These are phyloP conservation scores for Habroteleia sp. DNA, from an alignment of 2,888 invertebrate genomes.

Conservation along the genomic window DNA sequence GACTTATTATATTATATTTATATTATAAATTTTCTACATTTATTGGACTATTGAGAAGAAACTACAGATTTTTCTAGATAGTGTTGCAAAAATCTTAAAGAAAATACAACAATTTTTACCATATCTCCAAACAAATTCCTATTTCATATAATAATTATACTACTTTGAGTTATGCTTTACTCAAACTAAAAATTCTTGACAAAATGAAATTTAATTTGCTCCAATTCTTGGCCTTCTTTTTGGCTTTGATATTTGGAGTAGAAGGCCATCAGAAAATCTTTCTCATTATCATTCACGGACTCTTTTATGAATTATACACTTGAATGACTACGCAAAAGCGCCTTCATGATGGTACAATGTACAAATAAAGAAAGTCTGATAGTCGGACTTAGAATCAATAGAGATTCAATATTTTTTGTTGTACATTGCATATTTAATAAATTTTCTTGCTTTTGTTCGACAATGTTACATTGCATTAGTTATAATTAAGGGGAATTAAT, in stretches of 20 bases:
- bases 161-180: too few species aligned
- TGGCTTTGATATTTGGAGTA: conserved; percentile 4
- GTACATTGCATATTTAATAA: conserved; percentile 30
- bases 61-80: too few species aligned
- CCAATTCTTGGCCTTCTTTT: conserved; percentile 9
- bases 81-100: too few species aligned
- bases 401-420: conserved; percentile 29
- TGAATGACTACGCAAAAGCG: conserved; percentile 23
- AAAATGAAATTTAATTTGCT: background rate
- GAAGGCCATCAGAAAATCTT: background rate
- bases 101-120: too few species aligned
- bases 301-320: conserved; percentile 14
- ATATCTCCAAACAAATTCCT: too few species aligned
- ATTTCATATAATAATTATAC: too few species aligned
- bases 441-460: conserved; percentile 1
- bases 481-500: conserved; percentile 13
- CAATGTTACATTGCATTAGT: conserved; percentile 2
- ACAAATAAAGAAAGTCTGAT: conserved; percentile 30
- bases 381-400: conserved; percentile 24
- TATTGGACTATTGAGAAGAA: too few species aligned
- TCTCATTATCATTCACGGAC: background rate
- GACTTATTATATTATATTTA: too few species aligned
- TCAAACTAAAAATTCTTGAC: too few species aligned
- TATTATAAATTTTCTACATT: too few species aligned
- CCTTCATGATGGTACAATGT: conserved; percentile 6